Evolutionary conservation across 2,888 invertebrate species (phyloP).

Genomic region (Drosophila mulleri): DNA sequence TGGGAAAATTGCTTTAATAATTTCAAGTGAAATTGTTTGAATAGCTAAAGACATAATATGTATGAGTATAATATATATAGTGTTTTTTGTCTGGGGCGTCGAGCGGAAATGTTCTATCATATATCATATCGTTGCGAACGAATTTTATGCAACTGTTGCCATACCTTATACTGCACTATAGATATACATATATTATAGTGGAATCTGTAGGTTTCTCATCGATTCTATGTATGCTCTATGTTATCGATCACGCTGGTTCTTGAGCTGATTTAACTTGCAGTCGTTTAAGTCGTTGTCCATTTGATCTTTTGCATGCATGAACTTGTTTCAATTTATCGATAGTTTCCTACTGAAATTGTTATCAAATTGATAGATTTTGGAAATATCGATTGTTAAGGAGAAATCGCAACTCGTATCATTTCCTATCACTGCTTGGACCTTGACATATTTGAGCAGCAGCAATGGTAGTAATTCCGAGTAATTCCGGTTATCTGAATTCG

Average conservation of each 20-base stretch:
- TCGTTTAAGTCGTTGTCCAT: neutral
- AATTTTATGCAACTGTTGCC: neutral
- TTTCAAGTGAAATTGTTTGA: conserved; percentile 7
- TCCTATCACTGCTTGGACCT: neutral
- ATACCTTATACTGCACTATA: neutral
- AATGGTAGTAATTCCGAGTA: neutral
- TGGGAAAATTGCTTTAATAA: conserved; percentile 7
- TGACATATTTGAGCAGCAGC: neutral
- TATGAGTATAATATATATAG: no score
- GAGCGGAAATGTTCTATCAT: neutral
- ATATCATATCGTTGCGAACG: neutral
- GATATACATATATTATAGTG: no score
- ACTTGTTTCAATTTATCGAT: neutral
- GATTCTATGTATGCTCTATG: neutral
- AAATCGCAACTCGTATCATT: neutral
- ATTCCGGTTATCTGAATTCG: neutral
- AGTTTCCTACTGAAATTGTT: neutral
- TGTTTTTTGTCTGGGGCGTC: neutral
- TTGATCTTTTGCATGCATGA: neutral
- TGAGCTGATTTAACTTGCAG: neutral
- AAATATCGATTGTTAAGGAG: neutral
- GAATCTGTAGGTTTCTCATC: no score
- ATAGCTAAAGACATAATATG: neutral
- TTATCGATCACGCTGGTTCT: neutral
- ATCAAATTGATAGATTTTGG: neutral